Percentiles rank a stretch among this genome's conserved stretches.
These are phyloP conservation scores for Sphenodon punctatus DNA, from an alignment of 2,797 vertebrate genomes.

Conservation along the genomic window DNA sequence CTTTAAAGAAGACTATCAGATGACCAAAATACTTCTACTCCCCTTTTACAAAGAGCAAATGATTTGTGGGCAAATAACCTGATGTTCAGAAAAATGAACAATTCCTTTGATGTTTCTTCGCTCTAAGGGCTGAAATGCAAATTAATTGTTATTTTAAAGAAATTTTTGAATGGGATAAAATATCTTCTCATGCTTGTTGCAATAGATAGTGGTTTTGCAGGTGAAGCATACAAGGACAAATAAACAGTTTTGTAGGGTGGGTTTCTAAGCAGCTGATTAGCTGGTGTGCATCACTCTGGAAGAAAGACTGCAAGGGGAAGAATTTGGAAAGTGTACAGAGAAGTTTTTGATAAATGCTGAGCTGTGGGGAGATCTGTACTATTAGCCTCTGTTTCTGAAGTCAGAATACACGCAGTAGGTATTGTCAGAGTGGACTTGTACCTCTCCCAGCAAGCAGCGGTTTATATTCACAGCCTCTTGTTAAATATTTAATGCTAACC, in stretches of 20 bases:
- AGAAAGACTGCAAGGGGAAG: slow-evolving; percentile 44
- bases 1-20: slow-evolving; percentile 62
- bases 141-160: slow-evolving; percentile 67
- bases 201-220: slow-evolving; percentile 63
- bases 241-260: slow-evolving; percentile 53
- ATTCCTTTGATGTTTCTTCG: slow-evolving; percentile 64
- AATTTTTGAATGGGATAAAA: slow-evolving; percentile 54
- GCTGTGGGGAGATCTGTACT: slow-evolving; percentile 40
- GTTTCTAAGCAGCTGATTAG: slow-evolving; percentile 75
- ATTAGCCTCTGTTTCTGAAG: slow-evolving; percentile 62
- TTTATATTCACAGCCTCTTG: slow-evolving; percentile 26
- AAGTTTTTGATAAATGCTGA: slow-evolving; percentile 45
- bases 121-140: slow-evolving; percentile 49
- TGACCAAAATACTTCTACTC: slow-evolving; percentile 34
- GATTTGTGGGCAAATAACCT: slow-evolving; percentile 73
- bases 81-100: slow-evolving; percentile 71
- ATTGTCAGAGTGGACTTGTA: slow-evolving; percentile 58
- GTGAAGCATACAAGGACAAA: slow-evolving; percentile 51
- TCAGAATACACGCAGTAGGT: slow-evolving; percentile 40
- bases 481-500: slow-evolving; percentile 50
- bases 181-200: slow-evolving; percentile 46
- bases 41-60: slow-evolving; percentile 58
- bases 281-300: slow-evolving; percentile 42
- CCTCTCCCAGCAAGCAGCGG: slow-evolving; percentile 37
- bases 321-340: slow-evolving; percentile 49